Evolutionary conservation across 1,140 invertebrate genomes (phyloP).

Genomic region (Caenorhabditis tropicalis): DNA sequence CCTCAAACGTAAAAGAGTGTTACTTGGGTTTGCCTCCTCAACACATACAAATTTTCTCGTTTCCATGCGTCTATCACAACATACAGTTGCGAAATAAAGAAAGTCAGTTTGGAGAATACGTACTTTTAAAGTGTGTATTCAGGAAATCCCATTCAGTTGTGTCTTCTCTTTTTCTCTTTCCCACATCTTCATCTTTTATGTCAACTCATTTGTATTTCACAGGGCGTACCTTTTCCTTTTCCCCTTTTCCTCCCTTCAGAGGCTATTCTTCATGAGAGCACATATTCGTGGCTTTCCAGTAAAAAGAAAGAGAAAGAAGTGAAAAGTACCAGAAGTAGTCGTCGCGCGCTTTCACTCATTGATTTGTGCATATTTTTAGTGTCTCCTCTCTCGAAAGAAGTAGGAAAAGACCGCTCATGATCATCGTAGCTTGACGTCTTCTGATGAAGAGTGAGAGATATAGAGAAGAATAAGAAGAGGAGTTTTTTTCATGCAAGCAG

Average conservation of each 20-base stretch:
- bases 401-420: not conserved
- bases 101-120: no score
- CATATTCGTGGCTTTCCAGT: not conserved
- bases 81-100: no score
- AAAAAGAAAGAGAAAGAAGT: not conserved
- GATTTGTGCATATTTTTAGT: slow-evolving; percentile 44
- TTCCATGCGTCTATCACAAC: no score
- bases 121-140: no score
- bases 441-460: slow-evolving; percentile 1
- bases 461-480: not conserved
- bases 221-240: not conserved
- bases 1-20: no score
- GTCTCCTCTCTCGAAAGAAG: not conserved
- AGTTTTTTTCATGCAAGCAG: not conserved
- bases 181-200: not conserved
- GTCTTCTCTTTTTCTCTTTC: no score
- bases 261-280: not conserved
- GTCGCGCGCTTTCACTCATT: slow-evolving; percentile 14
- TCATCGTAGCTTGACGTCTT: slow-evolving; percentile 3
- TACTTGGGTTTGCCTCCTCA: no score
- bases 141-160: no score
- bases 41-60: no score
- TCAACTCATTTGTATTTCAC: slow-evolving; percentile 11
- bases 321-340: not conserved
- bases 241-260: not conserved